These are phyloP conservation scores for Xiphorhynchus erythropygius DNA, from an alignment of 2,797 vertebrate species.

Conservation along the genomic window DNA sequence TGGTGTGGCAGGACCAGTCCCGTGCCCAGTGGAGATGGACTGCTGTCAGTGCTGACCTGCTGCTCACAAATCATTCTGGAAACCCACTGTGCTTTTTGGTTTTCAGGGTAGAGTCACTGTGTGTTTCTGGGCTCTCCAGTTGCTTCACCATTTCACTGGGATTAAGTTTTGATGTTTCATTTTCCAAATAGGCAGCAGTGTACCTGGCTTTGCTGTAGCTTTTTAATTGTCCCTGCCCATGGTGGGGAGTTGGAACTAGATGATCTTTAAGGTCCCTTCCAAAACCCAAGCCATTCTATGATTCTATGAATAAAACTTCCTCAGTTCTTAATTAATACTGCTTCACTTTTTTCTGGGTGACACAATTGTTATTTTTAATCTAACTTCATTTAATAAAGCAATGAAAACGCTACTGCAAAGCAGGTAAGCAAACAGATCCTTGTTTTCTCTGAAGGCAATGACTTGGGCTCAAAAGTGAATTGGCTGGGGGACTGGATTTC, in stretches of 20 bases:
- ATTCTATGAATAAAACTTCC: not conserved
- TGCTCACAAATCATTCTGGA: not conserved
- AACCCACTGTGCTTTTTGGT: no score
- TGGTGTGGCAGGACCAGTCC: not conserved
- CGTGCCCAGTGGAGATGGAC: not conserved
- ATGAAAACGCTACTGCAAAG: not conserved
- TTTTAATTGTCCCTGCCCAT: not conserved
- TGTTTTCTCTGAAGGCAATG: not conserved
- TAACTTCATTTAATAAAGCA: not conserved
- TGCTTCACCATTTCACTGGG: not conserved
- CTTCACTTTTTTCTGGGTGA: not conserved
- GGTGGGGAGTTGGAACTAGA: not conserved
- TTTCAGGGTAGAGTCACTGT: not conserved
- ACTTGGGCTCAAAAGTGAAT: not conserved
- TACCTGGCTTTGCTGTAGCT: not conserved
- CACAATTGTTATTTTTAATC: not conserved
- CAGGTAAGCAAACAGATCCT: not conserved
- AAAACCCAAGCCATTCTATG: not conserved
- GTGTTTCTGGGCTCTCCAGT: not conserved
- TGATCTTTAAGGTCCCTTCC: not conserved
- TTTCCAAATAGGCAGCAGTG: not conserved
- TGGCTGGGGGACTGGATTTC: not conserved
- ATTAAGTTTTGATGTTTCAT: not conserved
- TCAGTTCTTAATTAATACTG: not conserved
- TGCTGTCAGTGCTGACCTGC: not conserved